Conservation (phyloP, 2,113 vertebrate genomes). For the Lipotes vexillifer region DNA sequence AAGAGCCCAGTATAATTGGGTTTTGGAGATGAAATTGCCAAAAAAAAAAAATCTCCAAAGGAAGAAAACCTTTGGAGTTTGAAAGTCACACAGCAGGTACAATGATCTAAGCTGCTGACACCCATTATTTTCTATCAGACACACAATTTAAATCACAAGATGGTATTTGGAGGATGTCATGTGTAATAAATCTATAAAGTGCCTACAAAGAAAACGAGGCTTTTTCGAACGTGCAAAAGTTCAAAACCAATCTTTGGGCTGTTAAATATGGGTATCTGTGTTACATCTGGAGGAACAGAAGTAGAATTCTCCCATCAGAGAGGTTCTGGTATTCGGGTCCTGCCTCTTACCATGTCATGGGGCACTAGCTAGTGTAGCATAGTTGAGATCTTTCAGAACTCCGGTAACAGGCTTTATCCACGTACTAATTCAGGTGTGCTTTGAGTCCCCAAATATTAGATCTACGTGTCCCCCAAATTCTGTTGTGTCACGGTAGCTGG, state of each 20-base stretch:
- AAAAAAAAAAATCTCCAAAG: not conserved
- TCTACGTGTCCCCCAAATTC: rapidly evolving
- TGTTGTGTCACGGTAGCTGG: not conserved
- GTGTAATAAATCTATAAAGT: constrained; percentile 57
- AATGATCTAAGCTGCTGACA: not conserved
- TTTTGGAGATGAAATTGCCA: not conserved
- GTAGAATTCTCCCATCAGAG: too few species aligned
- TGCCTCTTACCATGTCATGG: not conserved
- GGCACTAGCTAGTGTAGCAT: not conserved
- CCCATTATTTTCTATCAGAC: not conserved
- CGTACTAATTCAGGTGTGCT: not conserved
- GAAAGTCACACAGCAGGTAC: not conserved
- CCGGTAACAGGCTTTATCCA: not conserved
- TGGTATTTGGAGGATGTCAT: not conserved
- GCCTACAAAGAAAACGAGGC: constrained; percentile 68
- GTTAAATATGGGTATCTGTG: not conserved
- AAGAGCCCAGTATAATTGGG: not conserved
- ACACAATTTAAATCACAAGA: not conserved
- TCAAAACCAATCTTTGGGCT: not conserved
- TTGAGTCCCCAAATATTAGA: not conserved
- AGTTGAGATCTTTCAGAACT: not conserved
- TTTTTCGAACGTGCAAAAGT: not conserved
- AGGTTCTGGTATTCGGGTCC: not conserved
- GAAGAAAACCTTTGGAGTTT: not conserved
- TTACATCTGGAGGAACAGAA: not conserved